phyloP scores from a whole-genome alignment of 2,797 vertebrate genomes.

The Sebastes umbrosus region DNA sequence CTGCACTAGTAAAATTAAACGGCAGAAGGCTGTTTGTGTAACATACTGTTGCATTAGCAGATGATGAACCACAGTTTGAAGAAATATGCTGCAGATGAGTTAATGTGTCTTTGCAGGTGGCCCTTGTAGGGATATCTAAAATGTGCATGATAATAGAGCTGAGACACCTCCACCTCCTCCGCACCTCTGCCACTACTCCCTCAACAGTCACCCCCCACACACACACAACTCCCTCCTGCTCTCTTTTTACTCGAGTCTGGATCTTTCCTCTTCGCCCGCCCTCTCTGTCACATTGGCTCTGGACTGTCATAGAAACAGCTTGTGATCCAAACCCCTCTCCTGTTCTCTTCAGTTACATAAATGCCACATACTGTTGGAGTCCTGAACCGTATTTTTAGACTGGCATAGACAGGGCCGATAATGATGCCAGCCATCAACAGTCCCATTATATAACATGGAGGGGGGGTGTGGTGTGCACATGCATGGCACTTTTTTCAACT shows the following conservation, averaged over 20 bases:
- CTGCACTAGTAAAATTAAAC: constrained; percentile 11
- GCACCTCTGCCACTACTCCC: constrained; percentile 4
- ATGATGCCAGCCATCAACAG: constrained; percentile 69
- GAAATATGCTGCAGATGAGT: constrained; percentile 21
- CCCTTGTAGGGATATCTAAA: constrained; percentile 39
- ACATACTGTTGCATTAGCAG: constrained; percentile 2
- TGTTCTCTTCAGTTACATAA: constrained; percentile 69
- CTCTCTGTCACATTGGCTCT: constrained; percentile 59
- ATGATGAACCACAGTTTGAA: constrained; percentile 11
- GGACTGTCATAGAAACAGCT: constrained; percentile 62
- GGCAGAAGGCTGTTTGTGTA: constrained; percentile 4
- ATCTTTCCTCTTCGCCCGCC: constrained; percentile 34
- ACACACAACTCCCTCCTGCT: constrained; percentile 4
- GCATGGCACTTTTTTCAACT: constrained; percentile 21
- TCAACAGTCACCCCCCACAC: constrained; percentile 7
- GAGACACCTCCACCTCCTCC: constrained; percentile 44
- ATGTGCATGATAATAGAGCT: constrained; percentile 46
- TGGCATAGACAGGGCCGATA: constrained; percentile 54
- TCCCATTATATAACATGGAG: constrained; percentile 62
- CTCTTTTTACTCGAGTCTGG: constrained; percentile 24
- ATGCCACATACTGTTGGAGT: constrained; percentile 67
- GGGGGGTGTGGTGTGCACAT: constrained; percentile 13
- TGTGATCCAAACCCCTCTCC: constrained; percentile 63
- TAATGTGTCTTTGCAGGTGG: constrained; percentile 35
- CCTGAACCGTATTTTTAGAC: constrained; percentile 71